Percentiles rank a stretch among this genome's conserved stretches.
phyloP scores from a whole-genome alignment of 2,888 invertebrate species.

The Athalia circularis region DNA sequence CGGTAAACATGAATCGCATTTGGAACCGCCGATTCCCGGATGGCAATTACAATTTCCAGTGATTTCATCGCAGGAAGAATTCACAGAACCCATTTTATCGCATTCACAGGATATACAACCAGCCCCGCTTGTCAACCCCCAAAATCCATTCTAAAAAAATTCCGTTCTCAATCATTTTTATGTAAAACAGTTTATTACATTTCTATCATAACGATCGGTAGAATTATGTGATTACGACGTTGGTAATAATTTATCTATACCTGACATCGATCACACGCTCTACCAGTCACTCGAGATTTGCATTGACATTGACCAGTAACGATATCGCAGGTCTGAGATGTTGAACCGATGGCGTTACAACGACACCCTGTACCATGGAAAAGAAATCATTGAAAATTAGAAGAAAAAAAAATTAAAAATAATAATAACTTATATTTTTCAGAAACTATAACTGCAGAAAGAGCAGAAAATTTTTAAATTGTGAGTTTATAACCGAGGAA shows the following conservation, averaged over 20 bases:
- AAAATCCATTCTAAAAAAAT: constrained; percentile 80
- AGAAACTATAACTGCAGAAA: neutral
- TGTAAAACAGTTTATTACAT: too few species aligned
- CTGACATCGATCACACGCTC: constrained; percentile 85
- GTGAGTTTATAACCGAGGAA: too few species aligned
- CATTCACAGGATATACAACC: constrained; percentile 93
- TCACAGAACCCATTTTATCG: constrained; percentile 81
- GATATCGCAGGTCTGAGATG: constrained; percentile 83
- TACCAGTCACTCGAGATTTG: constrained; percentile 82
- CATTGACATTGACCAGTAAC: constrained; percentile 88
- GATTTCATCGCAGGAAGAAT: constrained; percentile 83
- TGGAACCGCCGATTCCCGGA: constrained; percentile 83
- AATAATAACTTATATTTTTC: neutral
- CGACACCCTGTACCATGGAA: constrained; percentile 85
- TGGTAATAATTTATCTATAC: constrained; percentile 71
- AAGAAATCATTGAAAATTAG: constrained; percentile 1
- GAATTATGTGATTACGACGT: too few species aligned
- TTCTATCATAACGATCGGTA: neutral
- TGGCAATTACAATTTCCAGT: constrained; percentile 88
- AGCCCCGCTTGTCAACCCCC: constrained; percentile 83
- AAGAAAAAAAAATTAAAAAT: neutral
- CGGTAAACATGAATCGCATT: constrained; percentile 84
- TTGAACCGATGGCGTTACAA: constrained; percentile 85
- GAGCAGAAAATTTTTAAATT: too few species aligned
- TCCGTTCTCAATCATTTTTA: neutral